Conservation (phyloP, 2,888 invertebrate species). For the Elgonia sp. region DNA sequence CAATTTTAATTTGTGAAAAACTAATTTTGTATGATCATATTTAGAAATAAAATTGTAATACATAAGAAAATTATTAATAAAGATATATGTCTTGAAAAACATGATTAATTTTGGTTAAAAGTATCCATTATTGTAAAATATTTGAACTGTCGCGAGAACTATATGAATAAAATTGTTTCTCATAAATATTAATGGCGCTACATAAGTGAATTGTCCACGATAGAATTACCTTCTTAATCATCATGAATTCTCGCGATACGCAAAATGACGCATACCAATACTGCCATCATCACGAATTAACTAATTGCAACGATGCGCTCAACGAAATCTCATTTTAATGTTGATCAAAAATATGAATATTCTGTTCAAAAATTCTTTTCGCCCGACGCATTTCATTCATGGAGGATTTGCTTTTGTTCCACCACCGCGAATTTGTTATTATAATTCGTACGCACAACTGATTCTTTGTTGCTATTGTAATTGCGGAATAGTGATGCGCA, state of each 20-base stretch:
- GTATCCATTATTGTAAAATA: too few relatives aligned
- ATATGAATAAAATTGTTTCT: neutral
- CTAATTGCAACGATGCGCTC: conserved; percentile 64
- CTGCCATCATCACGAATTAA: too few relatives aligned
- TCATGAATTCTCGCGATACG: conserved; percentile 39
- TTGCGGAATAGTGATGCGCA: conserved; percentile 52
- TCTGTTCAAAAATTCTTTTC: conserved; percentile 55
- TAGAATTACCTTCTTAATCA: conserved; percentile 67
- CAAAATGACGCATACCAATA: conserved; percentile 61
- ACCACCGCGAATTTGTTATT: conserved; percentile 57
- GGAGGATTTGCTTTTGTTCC: conserved; percentile 56
- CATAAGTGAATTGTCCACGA: conserved; percentile 46
- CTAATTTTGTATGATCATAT: too few relatives aligned
- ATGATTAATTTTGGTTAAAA: too few relatives aligned
- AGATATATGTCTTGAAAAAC: too few relatives aligned
- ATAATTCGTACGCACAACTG: conserved; percentile 60
- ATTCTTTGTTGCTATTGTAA: conserved; percentile 67
- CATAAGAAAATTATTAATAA: too few relatives aligned
- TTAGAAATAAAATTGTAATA: too few relatives aligned
- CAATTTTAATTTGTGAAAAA: too few relatives aligned
- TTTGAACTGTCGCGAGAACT: too few relatives aligned
- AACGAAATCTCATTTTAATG: conserved; percentile 61
- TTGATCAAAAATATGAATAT: conserved; percentile 69
- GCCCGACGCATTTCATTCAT: conserved; percentile 45
- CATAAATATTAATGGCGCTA: conserved; percentile 57